Evolutionary conservation across 2,797 vertebrate genomes (phyloP).

Genomic region (Gymnoscopelus microlampas): DNA sequence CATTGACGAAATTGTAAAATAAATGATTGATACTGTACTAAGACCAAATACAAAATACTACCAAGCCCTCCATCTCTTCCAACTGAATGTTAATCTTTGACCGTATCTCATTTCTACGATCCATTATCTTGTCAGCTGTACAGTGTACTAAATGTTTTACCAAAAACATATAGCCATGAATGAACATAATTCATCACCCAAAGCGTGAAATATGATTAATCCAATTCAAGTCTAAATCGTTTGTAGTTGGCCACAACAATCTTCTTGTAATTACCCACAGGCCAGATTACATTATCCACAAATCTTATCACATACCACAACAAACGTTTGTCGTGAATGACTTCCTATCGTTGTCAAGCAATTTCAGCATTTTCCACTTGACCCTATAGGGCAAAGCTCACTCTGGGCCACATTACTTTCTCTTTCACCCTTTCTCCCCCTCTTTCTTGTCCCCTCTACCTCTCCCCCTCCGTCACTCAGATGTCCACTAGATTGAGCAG

Average conservation of each 20-base stretch:
- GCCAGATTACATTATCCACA: constrained; percentile 36
- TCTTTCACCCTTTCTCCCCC: too few species aligned
- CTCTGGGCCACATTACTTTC: too few species aligned
- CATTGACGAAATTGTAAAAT: too few species aligned
- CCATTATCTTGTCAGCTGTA: constrained; percentile 24
- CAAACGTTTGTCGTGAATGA: constrained; percentile 49
- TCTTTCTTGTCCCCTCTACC: constrained; percentile 14
- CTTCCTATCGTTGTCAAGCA: constrained; percentile 54
- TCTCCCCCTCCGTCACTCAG: constrained; percentile 32
- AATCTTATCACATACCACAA: constrained; percentile 45
- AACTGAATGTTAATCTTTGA: background rate
- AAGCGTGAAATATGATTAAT: constrained; percentile 38
- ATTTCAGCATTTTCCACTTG: constrained; percentile 64
- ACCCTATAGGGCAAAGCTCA: constrained; percentile 41
- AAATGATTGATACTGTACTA: too few species aligned
- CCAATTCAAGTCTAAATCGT: constrained; percentile 52
- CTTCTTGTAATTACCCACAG: constrained; percentile 45
- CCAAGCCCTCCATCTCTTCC: background rate
- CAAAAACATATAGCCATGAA: constrained; percentile 25
- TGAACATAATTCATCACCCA: constrained; percentile 34
- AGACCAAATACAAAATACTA: too few species aligned
- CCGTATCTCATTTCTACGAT: constrained; percentile 23
- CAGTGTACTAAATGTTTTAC: constrained; percentile 34
- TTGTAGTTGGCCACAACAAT: constrained; percentile 30
- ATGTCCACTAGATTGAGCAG: constrained; percentile 40